phyloP scores from a whole-genome alignment of 2,113 vertebrate genomes.

The Myxocyprinus asiaticus region DNA sequence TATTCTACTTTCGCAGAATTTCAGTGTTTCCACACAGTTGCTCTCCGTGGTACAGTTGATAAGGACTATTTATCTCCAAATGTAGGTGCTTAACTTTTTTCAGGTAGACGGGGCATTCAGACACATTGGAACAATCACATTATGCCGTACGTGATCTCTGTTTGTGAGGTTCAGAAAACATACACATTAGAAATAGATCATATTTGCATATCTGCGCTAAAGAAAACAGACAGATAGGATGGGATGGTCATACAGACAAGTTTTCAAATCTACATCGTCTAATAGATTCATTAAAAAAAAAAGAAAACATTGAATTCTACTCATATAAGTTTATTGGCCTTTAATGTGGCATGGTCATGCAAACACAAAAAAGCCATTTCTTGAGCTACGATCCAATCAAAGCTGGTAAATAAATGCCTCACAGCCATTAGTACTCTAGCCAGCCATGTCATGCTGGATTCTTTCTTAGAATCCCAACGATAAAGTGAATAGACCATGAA shows the following conservation, averaged over 20 bases:
- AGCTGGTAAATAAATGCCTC: constrained; percentile 51
- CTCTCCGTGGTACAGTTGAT: constrained; percentile 15
- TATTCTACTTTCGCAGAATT: constrained; percentile 6
- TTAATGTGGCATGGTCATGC: constrained; percentile 59
- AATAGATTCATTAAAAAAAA: too few relatives aligned
- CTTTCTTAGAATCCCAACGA: neutral
- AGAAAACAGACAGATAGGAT: constrained; percentile 10
- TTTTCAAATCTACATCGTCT: too few relatives aligned
- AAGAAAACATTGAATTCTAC: constrained; percentile 54
- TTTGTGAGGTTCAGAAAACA: constrained; percentile 7
- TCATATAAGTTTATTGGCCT: constrained; percentile 58
- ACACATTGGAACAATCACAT: constrained; percentile 38
- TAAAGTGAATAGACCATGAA: neutral
- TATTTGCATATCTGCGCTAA: constrained; percentile 14
- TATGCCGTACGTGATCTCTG: neutral
- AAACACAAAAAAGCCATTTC: constrained; percentile 37
- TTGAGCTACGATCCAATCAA: constrained; percentile 15
- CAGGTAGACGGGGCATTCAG: constrained; percentile 19
- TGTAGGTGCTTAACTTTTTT: constrained; percentile 41
- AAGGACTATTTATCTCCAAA: constrained; percentile 43
- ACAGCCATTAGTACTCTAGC: constrained; percentile 4
- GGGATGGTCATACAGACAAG: too few relatives aligned
- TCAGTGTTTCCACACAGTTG: constrained; percentile 37
- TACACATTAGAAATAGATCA: constrained; percentile 36
- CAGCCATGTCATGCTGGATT: constrained; percentile 6